Evolutionary conservation across 2,888 invertebrate genomes (phyloP), one percentile per base, ranked within the genome.

Genomic region (Plagodis pulveraria): DNA sequence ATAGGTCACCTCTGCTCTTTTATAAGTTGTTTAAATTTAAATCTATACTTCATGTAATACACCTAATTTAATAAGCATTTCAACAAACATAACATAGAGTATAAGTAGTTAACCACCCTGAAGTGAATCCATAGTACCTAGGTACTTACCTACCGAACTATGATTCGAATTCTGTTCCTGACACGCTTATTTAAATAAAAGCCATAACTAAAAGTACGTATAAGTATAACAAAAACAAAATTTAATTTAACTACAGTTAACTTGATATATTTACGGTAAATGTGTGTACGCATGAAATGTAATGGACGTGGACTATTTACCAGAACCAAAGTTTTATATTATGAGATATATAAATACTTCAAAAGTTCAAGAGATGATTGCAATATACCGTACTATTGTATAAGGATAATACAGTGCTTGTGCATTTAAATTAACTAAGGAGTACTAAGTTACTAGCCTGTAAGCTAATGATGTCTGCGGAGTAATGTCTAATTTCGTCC

Each of bases 401-500:
- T 51, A 56, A 62, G 58, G 63, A 63, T 62, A 65, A 58, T 67
- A 66, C 63, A 50, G 67, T 69, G 69, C 63, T 63, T 53, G 69
- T 69, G 65, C 62, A 58, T 54, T 63, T 66, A 62, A 65, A 62
- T 65, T 62, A 70, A 70, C 70, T 69, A 69, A 70, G 64, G 66
- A 70, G 56, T 65, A 71, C 66, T 68, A 71, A 70, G 66, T 67
- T 69, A 70, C 71, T 69, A 69, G 81, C 93, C 91, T 93, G 93
- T 80, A 98, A 94, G 82, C 98, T 98, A 84, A 99, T 99, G 76
- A 99, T 98, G 88, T 99, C 99, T 50, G 99, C 99, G 55, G 97
- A 96, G 88, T 99, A 99, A 87, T 98, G 98, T 72, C 97, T 94
- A 81, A 99, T 98, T 92, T 99, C 99, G 82, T 98, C 97, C 80